A percentile compares a stretch with the other conserved stretches of the same genome.
Evolutionary conservation across 2,888 invertebrate genomes (phyloP).

Genomic region (Pandemis corylana): DNA sequence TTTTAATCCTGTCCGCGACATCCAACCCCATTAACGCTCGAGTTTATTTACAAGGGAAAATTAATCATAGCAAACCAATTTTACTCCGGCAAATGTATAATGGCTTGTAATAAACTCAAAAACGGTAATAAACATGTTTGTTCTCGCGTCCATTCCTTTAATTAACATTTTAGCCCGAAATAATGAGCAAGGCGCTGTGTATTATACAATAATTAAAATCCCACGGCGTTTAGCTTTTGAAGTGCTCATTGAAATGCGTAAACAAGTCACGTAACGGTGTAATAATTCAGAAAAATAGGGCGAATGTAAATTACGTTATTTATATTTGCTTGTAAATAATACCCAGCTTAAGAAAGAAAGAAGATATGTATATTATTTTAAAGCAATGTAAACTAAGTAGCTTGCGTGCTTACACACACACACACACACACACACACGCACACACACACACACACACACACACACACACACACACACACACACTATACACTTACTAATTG

Average conservation of each 20-base stretch:
- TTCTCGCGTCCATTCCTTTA: constrained; percentile 12
- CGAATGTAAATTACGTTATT: not conserved
- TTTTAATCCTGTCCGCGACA: not conserved
- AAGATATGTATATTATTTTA: too few species aligned
- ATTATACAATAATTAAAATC: constrained; percentile 17
- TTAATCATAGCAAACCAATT: constrained; percentile 3
- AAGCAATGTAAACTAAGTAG: too few species aligned
- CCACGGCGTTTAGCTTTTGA: constrained; percentile 7
- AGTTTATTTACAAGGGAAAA: not conserved
- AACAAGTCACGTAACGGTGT: constrained; percentile 15
- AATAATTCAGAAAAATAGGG: constrained; percentile 13
- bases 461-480: too few species aligned
- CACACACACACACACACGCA: too few species aligned
- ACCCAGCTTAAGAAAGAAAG: too few species aligned
- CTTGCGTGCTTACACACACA: too few species aligned
- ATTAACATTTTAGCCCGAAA: constrained; percentile 19
- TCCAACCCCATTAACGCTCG: not conserved
- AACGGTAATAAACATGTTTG: constrained; percentile 18
- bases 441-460: too few species aligned
- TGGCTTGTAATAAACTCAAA: constrained; percentile 8
- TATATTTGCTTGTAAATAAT: not conserved
- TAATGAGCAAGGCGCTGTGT: constrained; percentile 18
- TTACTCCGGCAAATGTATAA: constrained; percentile 15
- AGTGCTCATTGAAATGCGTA: not conserved
- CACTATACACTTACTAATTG: too few species aligned